Evolutionary conservation across 2,797 vertebrate genomes (phyloP), one percentile per base, ranked within the genome.

Genomic region (Hydrophis major): DNA sequence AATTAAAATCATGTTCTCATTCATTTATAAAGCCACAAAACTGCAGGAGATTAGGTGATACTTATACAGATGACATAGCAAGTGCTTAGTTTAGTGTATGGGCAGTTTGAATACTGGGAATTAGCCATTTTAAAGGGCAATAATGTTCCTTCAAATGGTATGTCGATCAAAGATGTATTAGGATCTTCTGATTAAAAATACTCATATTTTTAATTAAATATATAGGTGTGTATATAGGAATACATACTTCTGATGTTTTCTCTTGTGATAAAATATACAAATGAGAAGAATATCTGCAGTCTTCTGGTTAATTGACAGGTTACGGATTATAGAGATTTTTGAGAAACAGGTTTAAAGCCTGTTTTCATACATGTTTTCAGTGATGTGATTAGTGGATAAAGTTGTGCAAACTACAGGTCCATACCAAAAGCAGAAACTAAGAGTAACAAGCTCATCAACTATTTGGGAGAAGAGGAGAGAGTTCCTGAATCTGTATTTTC

Each of bases 11-110:
- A 91, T 12, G 1, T 50, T 59, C 60, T 66, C 78, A 42, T 90
- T 87, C 60, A 87, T 93, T 93, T 90, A 87, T 10, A 93, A 93
- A 93, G 59, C 32, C 59, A 87, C 32, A n/a, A 69, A 90, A 69
- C 32, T 56, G n/a, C 74, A 56, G 88, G 59, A 56, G 47, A 92
- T 87, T 89, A 69, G 32, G 56, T 32, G 18, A 47, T 69, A 57
- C 88, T 93, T 93, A 69, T 0, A 69, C 16, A 10, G 50, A 56
- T n/a, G 55, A 89, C 53, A 2, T 86, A 61, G 20, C 47, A 60
- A 69, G 50, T n/a, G 5, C 60, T 66, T 50, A 66, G 47, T 12
- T 22, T 87, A 50, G 78, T 53, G 16, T 25, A 66, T 5, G 16
- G 66, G n/a, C 11, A 57, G 16, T 69, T 87, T 28, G 59, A 93